Evolutionary conservation across 92 coral and sea anemone species (phyloP), one percentile per base, ranked within the genome.

Genomic region (Actinostola sp.): DNA sequence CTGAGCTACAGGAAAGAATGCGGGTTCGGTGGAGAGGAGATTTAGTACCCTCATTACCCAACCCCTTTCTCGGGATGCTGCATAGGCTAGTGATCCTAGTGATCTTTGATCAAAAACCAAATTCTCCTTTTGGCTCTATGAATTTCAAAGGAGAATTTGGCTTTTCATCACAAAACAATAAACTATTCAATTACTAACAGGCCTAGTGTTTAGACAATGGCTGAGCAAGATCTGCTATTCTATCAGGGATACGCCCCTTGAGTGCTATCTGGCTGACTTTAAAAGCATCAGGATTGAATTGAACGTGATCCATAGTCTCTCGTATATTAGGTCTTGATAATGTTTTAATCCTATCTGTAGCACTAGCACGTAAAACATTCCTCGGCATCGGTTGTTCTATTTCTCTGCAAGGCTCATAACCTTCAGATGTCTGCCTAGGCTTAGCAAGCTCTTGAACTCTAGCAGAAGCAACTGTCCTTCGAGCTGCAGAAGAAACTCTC

Each of bases 281-380:
- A 26, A 95, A 95, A 25, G 99, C 99, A 50, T 95, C 97, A 3
- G 95, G 97, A 57, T 91, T 91, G 55, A 91, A 91, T 62, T 91
- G 97, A 10, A 91, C 83, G 46, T 91, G 92, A 27, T 91, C 97
- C 97, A 91, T 91, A 0, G 98, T 79, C 66, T 92, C 97, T 51
- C 97, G 82, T 34, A 84, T 64, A 25, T 83, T 61, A 0, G 99
- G 99, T 70, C 81, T 86, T 19, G 99, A 70, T 54, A 95, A 70
- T 55, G 62, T 76, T 39, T 88, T 89, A 17, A 84, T 89, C 54
- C 99, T 80, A 8, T 95, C 97, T 10, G 97, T 85, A 16, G 99
- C 96, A 20, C 63, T 75, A 8, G 92, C 88, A n/a, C 96, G 85
- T 24, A 95, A 79, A 34, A 93, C 88, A 52, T 78, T 80, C 59